phyloP scores from a whole-genome alignment of 2,113 vertebrate species.

The Corydoras maculifer region DNA sequence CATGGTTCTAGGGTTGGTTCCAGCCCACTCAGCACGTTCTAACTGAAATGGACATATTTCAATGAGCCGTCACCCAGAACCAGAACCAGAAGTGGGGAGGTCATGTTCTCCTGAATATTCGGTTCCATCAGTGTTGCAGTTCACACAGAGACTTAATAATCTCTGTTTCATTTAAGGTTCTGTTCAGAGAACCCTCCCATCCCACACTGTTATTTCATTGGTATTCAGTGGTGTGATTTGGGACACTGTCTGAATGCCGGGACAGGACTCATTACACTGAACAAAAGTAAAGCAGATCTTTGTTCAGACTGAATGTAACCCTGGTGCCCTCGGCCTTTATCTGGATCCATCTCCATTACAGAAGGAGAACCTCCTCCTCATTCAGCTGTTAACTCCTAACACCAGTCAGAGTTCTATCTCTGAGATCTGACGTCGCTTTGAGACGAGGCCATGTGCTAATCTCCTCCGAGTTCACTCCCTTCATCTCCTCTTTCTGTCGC shows the following conservation, averaged over 20 bases:
- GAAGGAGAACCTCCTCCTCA: slow-evolving; percentile 5
- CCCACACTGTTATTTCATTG: slow-evolving; percentile 13
- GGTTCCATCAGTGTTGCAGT: too few species aligned
- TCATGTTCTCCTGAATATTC: too few species aligned
- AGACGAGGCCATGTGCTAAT: background rate
- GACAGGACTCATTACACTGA: slow-evolving; percentile 42
- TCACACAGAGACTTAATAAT: too few species aligned
- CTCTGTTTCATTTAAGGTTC: too few species aligned
- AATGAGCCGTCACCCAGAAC: too few species aligned
- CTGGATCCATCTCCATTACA: slow-evolving; percentile 16
- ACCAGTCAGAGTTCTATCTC: background rate
- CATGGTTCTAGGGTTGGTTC: too few species aligned
- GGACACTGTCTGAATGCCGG: slow-evolving; percentile 22
- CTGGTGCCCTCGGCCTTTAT: slow-evolving; percentile 32
- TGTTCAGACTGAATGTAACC: slow-evolving; percentile 32
- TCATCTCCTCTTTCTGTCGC: background rate
- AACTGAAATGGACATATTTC: too few species aligned
- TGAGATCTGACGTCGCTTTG: background rate
- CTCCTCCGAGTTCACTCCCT: background rate
- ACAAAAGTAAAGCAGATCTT: slow-evolving; percentile 34
- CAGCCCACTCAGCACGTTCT: too few species aligned
- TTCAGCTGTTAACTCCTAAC: background rate
- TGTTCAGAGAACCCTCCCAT: too few species aligned
- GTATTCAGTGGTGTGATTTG: slow-evolving; percentile 29
- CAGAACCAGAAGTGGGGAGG: too few species aligned